These are phyloP conservation scores for Aselliscus stoliczkanus DNA, from an alignment of 2,797 vertebrate species.

Conservation along the genomic window DNA sequence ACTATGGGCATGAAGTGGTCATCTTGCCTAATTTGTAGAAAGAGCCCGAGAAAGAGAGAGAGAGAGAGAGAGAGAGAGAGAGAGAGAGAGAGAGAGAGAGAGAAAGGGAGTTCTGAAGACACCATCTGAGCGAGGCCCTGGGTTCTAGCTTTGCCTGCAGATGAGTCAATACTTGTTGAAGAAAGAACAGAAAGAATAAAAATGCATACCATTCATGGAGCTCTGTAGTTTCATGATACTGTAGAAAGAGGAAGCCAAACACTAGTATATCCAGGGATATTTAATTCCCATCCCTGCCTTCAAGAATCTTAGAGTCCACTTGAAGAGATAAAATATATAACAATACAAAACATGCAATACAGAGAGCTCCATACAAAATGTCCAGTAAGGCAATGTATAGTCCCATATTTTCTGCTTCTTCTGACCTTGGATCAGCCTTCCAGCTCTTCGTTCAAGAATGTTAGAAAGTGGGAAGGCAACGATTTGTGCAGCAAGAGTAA, in stretches of 20 bases:
- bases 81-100: neutral
- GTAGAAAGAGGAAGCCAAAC: neutral
- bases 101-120: neutral
- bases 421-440: neutral
- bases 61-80: neutral
- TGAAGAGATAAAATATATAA: neutral
- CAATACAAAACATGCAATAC: neutral
- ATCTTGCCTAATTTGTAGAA: neutral
- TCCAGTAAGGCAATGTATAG: rapidly evolving
- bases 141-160: neutral
- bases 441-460: neutral
- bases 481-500: neutral
- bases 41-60: neutral
- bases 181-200: neutral
- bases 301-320: neutral
- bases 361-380: neutral
- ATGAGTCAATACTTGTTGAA: neutral
- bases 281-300: neutral
- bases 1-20: neutral
- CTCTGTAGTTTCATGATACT: neutral
- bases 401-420: neutral
- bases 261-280: neutral
- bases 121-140: neutral
- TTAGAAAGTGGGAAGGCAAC: neutral
- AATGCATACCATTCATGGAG: neutral